Conservation (phyloP, 2,888 invertebrate species). For the Brachynemurus nebulosus region DNA sequence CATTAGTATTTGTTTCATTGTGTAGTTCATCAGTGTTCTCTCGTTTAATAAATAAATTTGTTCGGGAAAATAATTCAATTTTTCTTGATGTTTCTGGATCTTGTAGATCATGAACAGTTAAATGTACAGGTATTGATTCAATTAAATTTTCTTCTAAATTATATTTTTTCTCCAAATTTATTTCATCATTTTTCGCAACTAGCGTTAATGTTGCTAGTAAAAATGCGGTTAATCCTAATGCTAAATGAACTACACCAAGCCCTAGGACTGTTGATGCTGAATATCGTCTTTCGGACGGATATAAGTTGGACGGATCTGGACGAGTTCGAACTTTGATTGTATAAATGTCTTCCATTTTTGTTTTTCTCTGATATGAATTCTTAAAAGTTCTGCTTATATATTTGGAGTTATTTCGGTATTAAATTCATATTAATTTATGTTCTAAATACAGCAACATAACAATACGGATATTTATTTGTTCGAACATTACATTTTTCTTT, state of each 20-base stretch:
- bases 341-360: constrained; percentile 48
- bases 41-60: constrained; percentile 13
- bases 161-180: not conserved
- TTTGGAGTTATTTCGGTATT: too few relatives aligned
- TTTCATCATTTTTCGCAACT: constrained; percentile 22
- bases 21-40: constrained; percentile 5
- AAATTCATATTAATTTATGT: too few relatives aligned
- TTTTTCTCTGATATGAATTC: not conserved
- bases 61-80: constrained; percentile 5
- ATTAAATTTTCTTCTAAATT: constrained; percentile 19
- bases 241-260: constrained; percentile 45
- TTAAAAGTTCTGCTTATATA: too few relatives aligned
- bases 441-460: too few relatives aligned
- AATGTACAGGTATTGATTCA: constrained; percentile 3
- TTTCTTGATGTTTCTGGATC: constrained; percentile 5
- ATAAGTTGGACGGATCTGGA: constrained; percentile 41
- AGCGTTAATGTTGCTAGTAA: constrained; percentile 41
- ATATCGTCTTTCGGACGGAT: constrained; percentile 51
- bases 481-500: too few relatives aligned
- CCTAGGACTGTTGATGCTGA: constrained; percentile 53
- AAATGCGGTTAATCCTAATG: constrained; percentile 42
- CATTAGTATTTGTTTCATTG: not conserved
- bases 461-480: too few relatives aligned
- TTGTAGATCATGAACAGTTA: constrained; percentile 4
- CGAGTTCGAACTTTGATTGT: constrained; percentile 51